Percentiles rank a stretch among this genome's conserved stretches.
Conservation (phyloP, 2,888 invertebrate genomes). For the Ormyrus nitidulus region DNA sequence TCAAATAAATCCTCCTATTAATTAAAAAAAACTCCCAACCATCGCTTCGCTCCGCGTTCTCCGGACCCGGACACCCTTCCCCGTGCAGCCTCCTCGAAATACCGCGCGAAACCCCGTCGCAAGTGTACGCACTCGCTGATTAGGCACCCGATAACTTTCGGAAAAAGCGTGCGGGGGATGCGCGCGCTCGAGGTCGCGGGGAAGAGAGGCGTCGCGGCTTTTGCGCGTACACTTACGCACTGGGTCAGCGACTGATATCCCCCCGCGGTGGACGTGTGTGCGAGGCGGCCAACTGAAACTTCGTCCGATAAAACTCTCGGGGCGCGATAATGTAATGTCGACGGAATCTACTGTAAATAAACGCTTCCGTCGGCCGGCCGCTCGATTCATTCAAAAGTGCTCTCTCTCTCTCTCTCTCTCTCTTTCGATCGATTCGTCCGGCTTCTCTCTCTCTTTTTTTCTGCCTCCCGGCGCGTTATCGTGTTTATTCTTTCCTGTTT, state of each 20-base stretch:
- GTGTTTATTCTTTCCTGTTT: constrained; percentile 32
- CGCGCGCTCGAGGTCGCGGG: not conserved
- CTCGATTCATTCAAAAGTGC: constrained; percentile 45
- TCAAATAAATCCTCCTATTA: too few species aligned
- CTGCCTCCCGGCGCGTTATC: constrained; percentile 1
- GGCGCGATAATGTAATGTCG: constrained; percentile 53
- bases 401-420: too few species aligned
- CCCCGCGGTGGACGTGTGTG: too few species aligned
- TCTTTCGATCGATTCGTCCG: constrained; percentile 22
- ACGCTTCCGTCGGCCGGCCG: constrained; percentile 61
- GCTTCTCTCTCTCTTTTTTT: not conserved
- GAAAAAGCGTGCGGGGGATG: not conserved
- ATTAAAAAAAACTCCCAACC: too few species aligned
- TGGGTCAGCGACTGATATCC: constrained; percentile 47
- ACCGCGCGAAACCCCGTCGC: too few species aligned
- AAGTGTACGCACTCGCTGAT: too few species aligned
- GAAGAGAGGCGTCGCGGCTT: too few species aligned
- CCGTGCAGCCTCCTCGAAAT: too few species aligned
- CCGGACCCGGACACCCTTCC: too few species aligned
- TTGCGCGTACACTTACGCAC: not conserved
- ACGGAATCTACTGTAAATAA: constrained; percentile 65
- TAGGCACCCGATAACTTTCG: not conserved
- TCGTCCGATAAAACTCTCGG: constrained; percentile 57
- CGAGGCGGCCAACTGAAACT: constrained; percentile 54
- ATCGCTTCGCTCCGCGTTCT: too few species aligned